Conservation (phyloP, 2,888 invertebrate genomes). For the Homarus gammarus region DNA sequence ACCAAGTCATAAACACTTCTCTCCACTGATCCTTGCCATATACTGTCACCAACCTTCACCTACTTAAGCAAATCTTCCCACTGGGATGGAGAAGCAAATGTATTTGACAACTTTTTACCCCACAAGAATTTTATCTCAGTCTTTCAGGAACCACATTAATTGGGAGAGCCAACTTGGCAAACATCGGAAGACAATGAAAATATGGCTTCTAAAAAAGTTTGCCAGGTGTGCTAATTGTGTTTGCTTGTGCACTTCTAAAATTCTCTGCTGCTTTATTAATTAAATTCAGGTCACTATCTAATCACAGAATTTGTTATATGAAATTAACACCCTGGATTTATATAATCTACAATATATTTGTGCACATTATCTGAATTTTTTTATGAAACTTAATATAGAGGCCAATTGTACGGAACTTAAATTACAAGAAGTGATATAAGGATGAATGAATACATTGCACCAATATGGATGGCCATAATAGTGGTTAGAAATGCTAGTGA, state of each 20-base stretch:
- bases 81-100: neutral
- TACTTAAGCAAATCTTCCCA: neutral
- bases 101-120: neutral
- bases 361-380: constrained; percentile 32
- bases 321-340: constrained; percentile 57
- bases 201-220: constrained; percentile 43
- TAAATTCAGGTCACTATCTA: constrained; percentile 65
- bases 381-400: neutral
- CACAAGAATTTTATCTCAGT: constrained; percentile 17
- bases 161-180: constrained; percentile 34
- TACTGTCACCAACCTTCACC: constrained; percentile 14
- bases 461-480: constrained; percentile 8
- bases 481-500: constrained; percentile 21
- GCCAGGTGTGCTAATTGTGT: constrained; percentile 51
- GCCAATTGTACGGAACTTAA: constrained; percentile 23
- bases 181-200: constrained; percentile 62
- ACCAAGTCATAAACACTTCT: neutral
- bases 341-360: constrained; percentile 40
- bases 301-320: constrained; percentile 66
- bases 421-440: constrained; percentile 23
- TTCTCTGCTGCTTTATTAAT: constrained; percentile 34
- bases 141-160: constrained; percentile 39
- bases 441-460: constrained; percentile 29
- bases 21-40: neutral
- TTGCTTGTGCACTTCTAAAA: constrained; percentile 64